Evolutionary conservation across 1,140 invertebrate species (phyloP).

Genomic region (Heliothis virescens): DNA sequence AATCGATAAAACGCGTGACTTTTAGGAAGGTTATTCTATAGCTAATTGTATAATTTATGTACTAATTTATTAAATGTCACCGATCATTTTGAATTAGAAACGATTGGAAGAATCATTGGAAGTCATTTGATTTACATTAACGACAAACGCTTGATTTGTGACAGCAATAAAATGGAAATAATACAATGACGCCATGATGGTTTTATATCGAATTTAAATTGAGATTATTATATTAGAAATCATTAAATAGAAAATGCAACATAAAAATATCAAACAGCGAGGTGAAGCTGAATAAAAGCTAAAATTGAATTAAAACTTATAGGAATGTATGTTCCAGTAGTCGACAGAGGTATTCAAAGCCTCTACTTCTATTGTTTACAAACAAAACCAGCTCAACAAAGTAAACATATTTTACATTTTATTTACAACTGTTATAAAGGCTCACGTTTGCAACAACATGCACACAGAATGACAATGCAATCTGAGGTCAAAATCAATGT

Average conservation of each 20-base stretch:
- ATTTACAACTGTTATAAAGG: background rate
- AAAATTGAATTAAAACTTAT: too few relatives aligned
- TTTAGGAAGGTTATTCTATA: background rate
- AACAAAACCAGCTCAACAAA: background rate
- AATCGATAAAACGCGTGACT: conserved; percentile 14
- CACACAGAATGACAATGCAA: conserved; percentile 23
- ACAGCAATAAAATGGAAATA: background rate
- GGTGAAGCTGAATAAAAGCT: too few relatives aligned
- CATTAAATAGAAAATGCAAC: too few relatives aligned
- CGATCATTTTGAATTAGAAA: conserved; percentile 5
- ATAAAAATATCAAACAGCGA: too few relatives aligned
- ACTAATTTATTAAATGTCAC: too few relatives aligned
- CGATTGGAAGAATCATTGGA: background rate
- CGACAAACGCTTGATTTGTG: background rate
- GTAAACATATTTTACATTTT: background rate
- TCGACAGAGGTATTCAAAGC: background rate
- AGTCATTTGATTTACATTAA: conserved; percentile 2
- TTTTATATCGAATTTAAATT: background rate
- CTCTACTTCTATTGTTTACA: background rate
- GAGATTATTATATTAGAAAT: too few relatives aligned
- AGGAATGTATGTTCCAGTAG: too few relatives aligned
- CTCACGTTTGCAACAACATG: background rate
- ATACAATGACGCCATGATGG: background rate
- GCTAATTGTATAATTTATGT: conserved; percentile 14
- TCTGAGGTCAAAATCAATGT: conserved; percentile 50